Conservation (phyloP, 2,797 vertebrate species). For the Lagocephalus sceleratus region DNA sequence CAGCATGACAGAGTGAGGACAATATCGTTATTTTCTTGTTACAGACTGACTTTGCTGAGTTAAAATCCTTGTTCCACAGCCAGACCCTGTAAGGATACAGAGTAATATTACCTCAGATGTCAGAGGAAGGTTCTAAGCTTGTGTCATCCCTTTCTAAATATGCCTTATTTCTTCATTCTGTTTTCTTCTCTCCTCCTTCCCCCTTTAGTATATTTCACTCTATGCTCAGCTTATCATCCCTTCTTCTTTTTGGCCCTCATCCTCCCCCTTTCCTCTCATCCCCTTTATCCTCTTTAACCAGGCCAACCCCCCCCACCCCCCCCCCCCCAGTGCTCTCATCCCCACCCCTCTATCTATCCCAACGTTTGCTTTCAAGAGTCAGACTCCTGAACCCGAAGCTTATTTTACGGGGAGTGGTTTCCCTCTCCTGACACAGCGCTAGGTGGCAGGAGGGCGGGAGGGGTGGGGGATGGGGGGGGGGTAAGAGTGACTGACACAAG, state of each 20-base stretch:
- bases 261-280: constrained; percentile 16
- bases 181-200: not conserved
- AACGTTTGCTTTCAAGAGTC: constrained; percentile 44
- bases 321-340: constrained; percentile 16
- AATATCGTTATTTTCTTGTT: not conserved
- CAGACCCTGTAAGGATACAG: constrained; percentile 18
- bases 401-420: constrained; percentile 70
- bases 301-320: constrained; percentile 14
- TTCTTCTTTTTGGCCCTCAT: constrained; percentile 9
- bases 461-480: constrained; percentile 22
- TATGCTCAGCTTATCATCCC: constrained; percentile 4
- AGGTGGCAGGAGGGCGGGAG: not conserved
- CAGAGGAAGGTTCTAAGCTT: constrained; percentile 23
- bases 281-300: constrained; percentile 34
- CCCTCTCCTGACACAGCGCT: constrained; percentile 50
- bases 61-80: constrained; percentile 20
- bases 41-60: constrained; percentile 11
- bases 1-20: no score
- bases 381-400: constrained; percentile 60
- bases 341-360: constrained; percentile 29
- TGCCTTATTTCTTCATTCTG: constrained; percentile 5
- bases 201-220: not conserved
- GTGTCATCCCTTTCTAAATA: constrained; percentile 24
- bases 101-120: constrained; percentile 26
- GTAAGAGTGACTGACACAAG: constrained; percentile 59